Evolutionary conservation across 2,888 invertebrate species (phyloP).

Genomic region (Lobophora halterata): DNA sequence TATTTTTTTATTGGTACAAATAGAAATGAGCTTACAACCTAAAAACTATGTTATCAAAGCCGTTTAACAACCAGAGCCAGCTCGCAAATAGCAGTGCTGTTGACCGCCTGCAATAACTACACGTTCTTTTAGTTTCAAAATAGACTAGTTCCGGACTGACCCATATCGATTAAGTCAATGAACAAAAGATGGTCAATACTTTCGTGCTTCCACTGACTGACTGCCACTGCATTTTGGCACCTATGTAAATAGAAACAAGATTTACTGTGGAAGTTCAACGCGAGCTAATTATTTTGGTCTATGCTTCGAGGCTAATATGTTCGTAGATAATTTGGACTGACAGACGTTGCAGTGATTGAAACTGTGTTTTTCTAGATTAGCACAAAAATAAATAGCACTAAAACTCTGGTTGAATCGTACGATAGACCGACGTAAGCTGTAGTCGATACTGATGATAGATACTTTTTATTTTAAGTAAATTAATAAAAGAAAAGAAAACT

Average conservation of each 20-base stretch:
- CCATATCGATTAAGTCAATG: constrained; percentile 60
- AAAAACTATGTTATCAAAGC: constrained; percentile 10
- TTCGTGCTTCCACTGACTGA: constrained; percentile 3
- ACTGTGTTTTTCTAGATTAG: neutral
- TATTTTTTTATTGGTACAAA: no score
- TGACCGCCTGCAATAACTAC: constrained; percentile 27
- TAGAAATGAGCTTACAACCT: neutral
- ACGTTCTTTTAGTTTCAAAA: constrained; percentile 40
- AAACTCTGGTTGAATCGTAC: no score
- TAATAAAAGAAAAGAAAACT: no score
- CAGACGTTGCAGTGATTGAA: constrained; percentile 3
- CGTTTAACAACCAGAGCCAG: neutral
- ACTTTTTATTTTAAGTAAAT: no score
- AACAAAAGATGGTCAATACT: constrained; percentile 51
- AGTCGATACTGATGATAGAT: no score
- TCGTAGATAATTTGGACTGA: constrained; percentile 6
- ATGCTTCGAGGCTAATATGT: neutral
- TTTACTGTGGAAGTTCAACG: neutral
- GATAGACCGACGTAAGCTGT: no score
- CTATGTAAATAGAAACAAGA: constrained; percentile 3
- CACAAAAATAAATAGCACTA: no score
- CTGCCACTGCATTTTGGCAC: constrained; percentile 7
- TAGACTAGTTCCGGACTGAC: constrained; percentile 62
- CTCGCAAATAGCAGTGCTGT: constrained; percentile 12
- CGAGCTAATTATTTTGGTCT: constrained; percentile 1